Conservation (phyloP, 2,797 vertebrate genomes). For the Sorex maritimensis region DNA sequence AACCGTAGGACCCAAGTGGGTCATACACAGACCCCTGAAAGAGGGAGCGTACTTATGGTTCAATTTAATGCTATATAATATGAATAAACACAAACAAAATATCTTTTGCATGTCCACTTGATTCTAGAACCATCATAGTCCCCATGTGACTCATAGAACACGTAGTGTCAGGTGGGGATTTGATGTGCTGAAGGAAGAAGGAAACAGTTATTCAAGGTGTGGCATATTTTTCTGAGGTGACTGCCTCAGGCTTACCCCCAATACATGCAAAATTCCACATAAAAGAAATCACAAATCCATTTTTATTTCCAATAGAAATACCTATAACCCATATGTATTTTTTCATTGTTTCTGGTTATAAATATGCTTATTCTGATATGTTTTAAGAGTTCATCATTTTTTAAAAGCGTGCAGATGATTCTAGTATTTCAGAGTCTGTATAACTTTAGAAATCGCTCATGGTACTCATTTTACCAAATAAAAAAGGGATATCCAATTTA, state of each 20-base stretch:
- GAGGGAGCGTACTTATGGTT: rapidly evolving
- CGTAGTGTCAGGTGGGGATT: not conserved
- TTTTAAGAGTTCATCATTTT: not conserved
- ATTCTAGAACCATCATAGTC: not conserved
- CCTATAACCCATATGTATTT: too few relatives aligned
- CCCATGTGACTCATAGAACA: too few relatives aligned
- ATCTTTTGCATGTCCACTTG: rapidly evolving
- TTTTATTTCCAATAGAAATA: not conserved
- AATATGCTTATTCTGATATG: not conserved
- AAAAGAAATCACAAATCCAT: not conserved
- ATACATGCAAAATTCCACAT: rapidly evolving
- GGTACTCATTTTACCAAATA: too few relatives aligned
- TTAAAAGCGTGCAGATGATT: rapidly evolving
- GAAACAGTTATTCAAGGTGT: rapidly evolving
- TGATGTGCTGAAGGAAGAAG: rapidly evolving
- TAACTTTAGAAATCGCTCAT: not conserved
- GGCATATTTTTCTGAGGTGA: rapidly evolving
- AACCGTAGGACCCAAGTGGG: too few relatives aligned
- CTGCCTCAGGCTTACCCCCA: not conserved
- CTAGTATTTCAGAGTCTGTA: rapidly evolving
- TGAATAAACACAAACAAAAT: rapidly evolving
- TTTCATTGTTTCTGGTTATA: too few relatives aligned
- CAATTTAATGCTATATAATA: rapidly evolving
- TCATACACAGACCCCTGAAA: rapidly evolving
- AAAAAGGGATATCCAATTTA: not conserved